Base-by-base conservation (phyloP, 2,113 vertebrate genomes). In the Anoplopoma fimbria region DNA sequence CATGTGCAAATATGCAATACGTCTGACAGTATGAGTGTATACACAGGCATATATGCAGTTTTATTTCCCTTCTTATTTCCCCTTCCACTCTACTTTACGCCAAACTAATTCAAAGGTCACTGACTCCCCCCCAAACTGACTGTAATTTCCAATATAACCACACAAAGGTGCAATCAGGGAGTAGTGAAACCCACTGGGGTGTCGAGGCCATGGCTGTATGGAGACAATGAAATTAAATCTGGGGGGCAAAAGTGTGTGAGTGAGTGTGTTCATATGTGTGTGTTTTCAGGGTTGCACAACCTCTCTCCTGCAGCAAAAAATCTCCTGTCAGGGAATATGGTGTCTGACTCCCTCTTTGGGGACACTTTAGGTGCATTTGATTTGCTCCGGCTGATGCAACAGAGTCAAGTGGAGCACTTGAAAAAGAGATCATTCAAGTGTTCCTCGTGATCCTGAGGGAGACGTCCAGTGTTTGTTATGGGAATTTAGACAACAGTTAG, bases 21-120 rank as follows among this genome's bases (percentile, higher is more conserved):
- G 10, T 17, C 13, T 42, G 14, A 31, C 1, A 0, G 6, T 64
- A 17, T n/a, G 45, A 23, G 23, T 29, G 6, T 10, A n/a, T 69
- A 1, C 45, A 38, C 55, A 78, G 23, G 4, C 23, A 55, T 9
- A 17, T 49, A 25, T 70, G 60, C 34, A 53, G 33, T 67, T 49
- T 62, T 29, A 15, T 17, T 29, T 19, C 25, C n/a, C 12, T 40
- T 55, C 3, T 0, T 29, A 51, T 82, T 75, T 49, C 25, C 0
- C 34, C 36, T 34, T 81, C 29, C 70, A 74, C 60, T 77, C 29
- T 9, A 33, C 33, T 70, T 55, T 58, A 67, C 58, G 74, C 17
- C 40, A 61, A 47, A 79, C 51, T 75, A 76, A 83, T 79, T 80
- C 29, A 88, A 84, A 93, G 87, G 80, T 92, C 88, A 93, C 57